Base-by-base conservation (phyloP, 2,888 invertebrate genomes). In the Geotrupes spiniger region DNA sequence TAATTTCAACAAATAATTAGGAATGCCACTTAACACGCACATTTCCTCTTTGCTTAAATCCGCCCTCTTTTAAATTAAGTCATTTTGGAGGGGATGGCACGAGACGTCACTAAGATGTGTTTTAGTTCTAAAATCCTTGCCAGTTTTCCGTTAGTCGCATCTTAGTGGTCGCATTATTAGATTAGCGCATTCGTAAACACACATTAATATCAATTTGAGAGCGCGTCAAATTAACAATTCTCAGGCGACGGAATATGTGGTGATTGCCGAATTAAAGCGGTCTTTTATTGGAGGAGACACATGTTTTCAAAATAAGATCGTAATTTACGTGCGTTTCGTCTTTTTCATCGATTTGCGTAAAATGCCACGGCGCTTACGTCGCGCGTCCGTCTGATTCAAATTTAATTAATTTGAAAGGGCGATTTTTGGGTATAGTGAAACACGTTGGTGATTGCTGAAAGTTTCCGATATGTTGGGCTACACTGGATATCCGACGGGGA, bases 131-230 rank as follows among this genome's bases (percentile, higher is more conserved):
- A 66, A 65, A 63, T 61, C 63, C 62, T 53, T 57, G 62, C 63
- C 63, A 65, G 67, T 64, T 64, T 66, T 60, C 62, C 61, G 62
- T 63, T 59, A 60, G 59, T 58, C 54, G 57, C 57, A 62, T 63
- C 62, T 59, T 60, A 58, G 63, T 57, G 58, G 55, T 56, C 61
- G 58, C 59, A 61, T 68, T 66, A 68, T 68, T 66, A 65, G 61
- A 67, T 68, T 68, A 67, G 51, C 61, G 55, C 53, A 56, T 57
- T 51, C 58, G 62, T 68, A 70, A 71, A 70, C 68, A 67, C 57
- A 62, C 69, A 70, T 70, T 69, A 69, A 70, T 70, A 65, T 67
- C 61, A 67, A 69, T 69, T 67, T 66, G 49, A 58, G 51, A 15
- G 39, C 33, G 54, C 54, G 62, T 60, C 64, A 57, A 62, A 65